Conservation (phyloP, 37 sponge, comb jelly and placozoan genomes). For the Diacarnus erythraeanus region DNA sequence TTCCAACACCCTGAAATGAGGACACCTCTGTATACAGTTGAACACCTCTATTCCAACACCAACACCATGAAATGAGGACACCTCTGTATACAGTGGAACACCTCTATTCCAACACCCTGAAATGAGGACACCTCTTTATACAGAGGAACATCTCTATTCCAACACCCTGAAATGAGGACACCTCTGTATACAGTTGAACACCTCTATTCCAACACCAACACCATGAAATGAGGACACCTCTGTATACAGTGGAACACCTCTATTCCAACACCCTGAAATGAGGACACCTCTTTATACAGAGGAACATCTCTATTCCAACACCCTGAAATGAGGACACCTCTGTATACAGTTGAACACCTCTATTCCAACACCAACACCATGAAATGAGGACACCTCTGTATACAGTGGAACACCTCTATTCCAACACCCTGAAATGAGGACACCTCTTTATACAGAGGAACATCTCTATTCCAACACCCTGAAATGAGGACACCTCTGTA, state of each 20-base stretch:
- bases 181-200: not conserved
- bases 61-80: no score
- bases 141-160: not conserved
- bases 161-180: no score
- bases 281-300: not conserved
- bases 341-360: not conserved
- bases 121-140: not conserved
- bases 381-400: not conserved
- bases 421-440: not conserved
- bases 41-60: conserved; percentile 2
- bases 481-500: not conserved
- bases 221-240: not conserved
- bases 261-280: not conserved
- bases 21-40: conserved; percentile 4
- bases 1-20: not conserved
- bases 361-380: not conserved
- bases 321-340: not conserved
- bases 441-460: not conserved
- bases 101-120: no score
- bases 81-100: not conserved
- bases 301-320: not conserved
- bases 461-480: not conserved
- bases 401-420: not conserved
- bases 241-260: not conserved
- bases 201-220: no score